Evolutionary conservation across 2,797 vertebrate genomes (phyloP).

Genomic region (Erpetoichthys calabaricus): DNA sequence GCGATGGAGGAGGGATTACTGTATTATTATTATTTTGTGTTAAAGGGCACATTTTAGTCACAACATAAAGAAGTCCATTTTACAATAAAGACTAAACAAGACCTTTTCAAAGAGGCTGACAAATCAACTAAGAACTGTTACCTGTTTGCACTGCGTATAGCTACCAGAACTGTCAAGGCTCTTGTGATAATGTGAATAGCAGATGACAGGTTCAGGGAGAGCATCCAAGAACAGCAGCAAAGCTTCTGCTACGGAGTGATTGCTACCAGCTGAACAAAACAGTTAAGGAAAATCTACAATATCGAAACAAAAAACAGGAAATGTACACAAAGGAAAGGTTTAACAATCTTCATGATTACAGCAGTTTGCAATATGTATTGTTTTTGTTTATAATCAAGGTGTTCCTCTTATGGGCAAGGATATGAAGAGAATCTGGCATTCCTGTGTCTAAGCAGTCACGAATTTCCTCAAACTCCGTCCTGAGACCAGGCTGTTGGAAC

Average conservation of each 20-base stretch:
- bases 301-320: not conserved
- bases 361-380: not conserved
- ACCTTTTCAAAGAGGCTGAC: not conserved
- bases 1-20: too few relatives aligned
- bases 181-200: conserved; percentile 58
- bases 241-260: conserved; percentile 87
- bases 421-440: conserved; percentile 73
- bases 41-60: too few relatives aligned
- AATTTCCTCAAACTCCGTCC: conserved; percentile 78
- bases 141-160: conserved; percentile 64
- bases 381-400: not conserved
- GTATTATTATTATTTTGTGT: too few relatives aligned
- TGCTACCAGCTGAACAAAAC: conserved; percentile 63
- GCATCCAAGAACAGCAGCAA: conserved; percentile 87
- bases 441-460: conserved; percentile 85
- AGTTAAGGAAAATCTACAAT: conserved; percentile 29
- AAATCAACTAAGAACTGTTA: conserved; percentile 27
- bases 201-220: conserved; percentile 83
- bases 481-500: conserved; percentile 90
- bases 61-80: too few relatives aligned
- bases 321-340: not conserved
- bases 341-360: not conserved
- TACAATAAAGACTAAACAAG: too few relatives aligned
- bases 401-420: conserved; percentile 46
- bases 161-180: conserved; percentile 48